Base-by-base conservation (phyloP, 2,888 invertebrate species). In the Drosophila mulleri region DNA sequence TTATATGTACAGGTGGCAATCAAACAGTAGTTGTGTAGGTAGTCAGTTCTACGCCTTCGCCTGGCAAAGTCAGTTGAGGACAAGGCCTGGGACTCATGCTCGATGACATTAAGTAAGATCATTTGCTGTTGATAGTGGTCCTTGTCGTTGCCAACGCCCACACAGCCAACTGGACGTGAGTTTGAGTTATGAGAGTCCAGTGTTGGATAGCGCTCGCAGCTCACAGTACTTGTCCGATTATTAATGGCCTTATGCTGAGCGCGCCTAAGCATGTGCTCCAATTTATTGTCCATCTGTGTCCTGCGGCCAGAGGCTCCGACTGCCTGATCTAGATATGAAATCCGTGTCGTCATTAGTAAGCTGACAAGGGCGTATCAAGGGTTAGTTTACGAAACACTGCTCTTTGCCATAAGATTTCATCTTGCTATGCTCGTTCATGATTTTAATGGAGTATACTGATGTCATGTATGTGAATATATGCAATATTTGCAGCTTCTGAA, bases 331-430 rank as follows among this genome's bases (percentile, higher is more conserved):
- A 85, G 89, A 88, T 86, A 89, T 71, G 78, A 76, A 76, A 74
- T 80, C 87, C 83, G 77, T 90, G 85, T 83, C 88, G 86, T 90
- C 88, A 90, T 90, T 91, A 89, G 90, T 89, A 67, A 68, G 75
- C 61, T 54, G 74, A 58, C 61, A 66, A 52, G 44, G 59, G 65
- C 77, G 66, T 26, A 72, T 84, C 84, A 79, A 83, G 89, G 73
- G 18, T 29, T 20, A 12, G 64, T 59, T 54, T 84, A 75, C 76
- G 78, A 78, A 80, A 78, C 76, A 77, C 82, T 58, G 67, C 80
- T 70, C 77, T 59, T 61, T 67, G 58, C 48, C 26, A 42, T 66
- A 9, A 7, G 37, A 23, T 16, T 37, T 35, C n/a, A 37, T 71
- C 56, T 20, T 48, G 62, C 53, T 20, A 41, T 37, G 6, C 52